Percentiles rank a stretch among this genome's conserved stretches.
These are phyloP conservation scores for Psettodes erumei DNA, from an alignment of 2,113 vertebrate genomes.

Conservation along the genomic window DNA sequence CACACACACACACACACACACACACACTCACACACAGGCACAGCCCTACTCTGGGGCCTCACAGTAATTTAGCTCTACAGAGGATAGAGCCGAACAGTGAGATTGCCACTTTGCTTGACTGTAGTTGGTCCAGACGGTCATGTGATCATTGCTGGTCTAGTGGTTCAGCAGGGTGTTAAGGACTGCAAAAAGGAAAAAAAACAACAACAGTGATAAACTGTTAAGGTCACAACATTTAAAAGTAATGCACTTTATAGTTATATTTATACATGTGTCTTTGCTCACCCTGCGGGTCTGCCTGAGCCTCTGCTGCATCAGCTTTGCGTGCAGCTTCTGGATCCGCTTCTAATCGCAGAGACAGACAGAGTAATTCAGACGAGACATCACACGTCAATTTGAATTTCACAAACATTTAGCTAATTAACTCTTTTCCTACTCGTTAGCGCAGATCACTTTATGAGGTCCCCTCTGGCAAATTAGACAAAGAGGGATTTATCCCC, in stretches of 20 bases:
- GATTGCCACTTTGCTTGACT: slow-evolving; percentile 66
- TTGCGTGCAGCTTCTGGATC: slow-evolving; percentile 77
- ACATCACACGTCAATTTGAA: slow-evolving; percentile 1
- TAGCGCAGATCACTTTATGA: not conserved
- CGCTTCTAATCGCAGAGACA: slow-evolving; percentile 49
- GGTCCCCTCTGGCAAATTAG: not conserved
- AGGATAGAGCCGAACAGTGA: slow-evolving; percentile 63
- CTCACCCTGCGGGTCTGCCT: slow-evolving; percentile 81
- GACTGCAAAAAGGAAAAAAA: slow-evolving; percentile 52
- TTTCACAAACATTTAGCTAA: slow-evolving; percentile 7
- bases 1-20: slow-evolving; percentile 20
- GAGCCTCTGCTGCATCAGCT: slow-evolving; percentile 66
- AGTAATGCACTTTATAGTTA: not conserved
- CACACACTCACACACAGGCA: slow-evolving; percentile 41
- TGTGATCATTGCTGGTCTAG: slow-evolving; percentile 58
- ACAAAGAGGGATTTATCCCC: not conserved
- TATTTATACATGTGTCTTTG: slow-evolving; percentile 36
- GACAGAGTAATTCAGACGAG: not conserved
- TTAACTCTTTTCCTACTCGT: slow-evolving; percentile 5
- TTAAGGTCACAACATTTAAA: not conserved
- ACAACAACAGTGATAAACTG: not conserved
- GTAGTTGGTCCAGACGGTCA: slow-evolving; percentile 63
- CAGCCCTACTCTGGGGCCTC: slow-evolving; percentile 67
- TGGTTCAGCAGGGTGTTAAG: slow-evolving; percentile 73
- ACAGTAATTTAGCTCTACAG: slow-evolving; percentile 68